These are phyloP conservation scores for Patella depressa DNA, from an alignment of 2,888 invertebrate species.

Conservation along the genomic window DNA sequence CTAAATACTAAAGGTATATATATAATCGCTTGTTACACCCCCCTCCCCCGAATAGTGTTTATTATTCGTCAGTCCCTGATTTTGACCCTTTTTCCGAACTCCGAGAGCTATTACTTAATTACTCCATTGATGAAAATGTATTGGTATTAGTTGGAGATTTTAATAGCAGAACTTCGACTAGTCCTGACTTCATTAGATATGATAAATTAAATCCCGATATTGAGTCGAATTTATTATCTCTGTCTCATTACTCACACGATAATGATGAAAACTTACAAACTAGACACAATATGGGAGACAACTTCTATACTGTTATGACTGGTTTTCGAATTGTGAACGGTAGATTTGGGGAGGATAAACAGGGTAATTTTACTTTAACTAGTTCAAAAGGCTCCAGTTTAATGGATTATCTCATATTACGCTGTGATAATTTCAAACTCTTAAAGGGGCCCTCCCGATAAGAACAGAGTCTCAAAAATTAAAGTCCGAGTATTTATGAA, in stretches of 20 bases:
- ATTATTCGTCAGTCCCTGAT: not conserved
- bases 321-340: not conserved
- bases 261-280: not conserved
- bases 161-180: not conserved
- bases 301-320: not conserved
- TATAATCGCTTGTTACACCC: not conserved
- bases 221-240: not conserved
- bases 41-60: not conserved
- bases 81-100: not conserved
- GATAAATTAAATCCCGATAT: not conserved
- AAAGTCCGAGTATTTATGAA: too few relatives aligned
- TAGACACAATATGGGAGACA: conserved; percentile 2
- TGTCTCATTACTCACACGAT: not conserved
- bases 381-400: not conserved
- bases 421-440: not conserved
- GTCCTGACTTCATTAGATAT: not conserved
- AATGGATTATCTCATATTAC: conserved; percentile 1
- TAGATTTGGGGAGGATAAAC: not conserved
- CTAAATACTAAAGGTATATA: not conserved
- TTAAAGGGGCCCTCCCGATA: too few relatives aligned
- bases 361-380: not conserved
- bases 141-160: not conserved
- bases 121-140: not conserved
- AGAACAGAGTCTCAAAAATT: too few relatives aligned
- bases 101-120: not conserved